These are phyloP conservation scores for Pammene fasciana DNA, from an alignment of 2,888 invertebrate genomes.

Conservation along the genomic window DNA sequence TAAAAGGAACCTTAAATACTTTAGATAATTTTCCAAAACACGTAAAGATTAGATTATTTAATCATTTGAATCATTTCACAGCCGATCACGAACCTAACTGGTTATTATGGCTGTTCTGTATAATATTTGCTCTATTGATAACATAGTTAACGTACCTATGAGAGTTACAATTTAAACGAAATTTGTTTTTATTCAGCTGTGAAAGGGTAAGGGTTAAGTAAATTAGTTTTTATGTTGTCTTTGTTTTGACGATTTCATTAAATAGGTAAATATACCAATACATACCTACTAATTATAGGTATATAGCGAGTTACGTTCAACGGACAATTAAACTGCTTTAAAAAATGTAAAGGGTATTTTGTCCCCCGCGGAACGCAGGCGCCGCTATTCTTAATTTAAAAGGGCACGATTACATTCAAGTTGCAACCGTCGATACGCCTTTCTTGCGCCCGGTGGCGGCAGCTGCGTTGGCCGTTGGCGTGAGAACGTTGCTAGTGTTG, in stretches of 20 bases:
- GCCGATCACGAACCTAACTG: no score
- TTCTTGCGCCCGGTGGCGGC: slow-evolving; percentile 49
- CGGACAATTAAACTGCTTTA: slow-evolving; percentile 16
- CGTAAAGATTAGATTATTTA: neutral
- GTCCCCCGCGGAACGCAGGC: slow-evolving; percentile 25
- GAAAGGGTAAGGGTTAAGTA: no score
- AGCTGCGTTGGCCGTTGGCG: slow-evolving; percentile 54
- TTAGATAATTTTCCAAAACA: neutral
- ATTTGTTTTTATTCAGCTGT: no score
- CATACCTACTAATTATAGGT: neutral
- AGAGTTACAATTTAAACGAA: no score
- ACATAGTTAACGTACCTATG: no score
- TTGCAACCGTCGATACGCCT: slow-evolving; percentile 41
- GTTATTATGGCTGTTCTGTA: no score
- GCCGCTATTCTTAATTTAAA: slow-evolving; percentile 53
- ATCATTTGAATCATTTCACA: no score
- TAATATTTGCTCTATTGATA: no score
- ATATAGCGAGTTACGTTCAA: slow-evolving; percentile 4
- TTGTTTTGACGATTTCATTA: no score
- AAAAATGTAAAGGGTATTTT: slow-evolving; percentile 28
- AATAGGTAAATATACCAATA: slow-evolving; percentile 3
- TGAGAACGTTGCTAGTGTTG: slow-evolving; percentile 11
- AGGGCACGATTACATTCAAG: slow-evolving; percentile 47
- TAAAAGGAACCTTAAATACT: neutral
- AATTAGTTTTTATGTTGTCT: no score